A percentile compares a stretch with the other conserved stretches of the same genome.
Evolutionary conservation across 1,140 invertebrate species (phyloP).

Genomic region (Tetramorium parvispinum): DNA sequence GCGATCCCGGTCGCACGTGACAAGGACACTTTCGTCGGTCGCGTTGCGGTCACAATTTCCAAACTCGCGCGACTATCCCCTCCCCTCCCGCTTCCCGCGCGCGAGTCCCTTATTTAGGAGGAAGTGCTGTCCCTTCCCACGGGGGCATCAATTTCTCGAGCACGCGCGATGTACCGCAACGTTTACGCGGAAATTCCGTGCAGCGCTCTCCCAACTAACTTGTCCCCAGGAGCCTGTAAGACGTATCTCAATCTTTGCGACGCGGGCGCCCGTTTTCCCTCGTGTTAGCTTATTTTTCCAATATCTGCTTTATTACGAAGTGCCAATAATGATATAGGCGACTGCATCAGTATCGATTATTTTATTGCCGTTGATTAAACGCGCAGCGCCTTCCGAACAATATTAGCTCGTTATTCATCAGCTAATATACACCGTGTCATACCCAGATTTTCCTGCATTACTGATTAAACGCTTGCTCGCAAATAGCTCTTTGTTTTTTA

Average conservation of each 20-base stretch:
- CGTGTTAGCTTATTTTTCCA: conserved; percentile 37
- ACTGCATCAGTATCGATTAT: conserved; percentile 43
- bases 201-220: conserved; percentile 74
- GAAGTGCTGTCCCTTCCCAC: conserved; percentile 62
- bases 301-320: conserved; percentile 50
- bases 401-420: conserved; percentile 44
- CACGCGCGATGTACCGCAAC: conserved; percentile 75
- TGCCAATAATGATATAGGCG: conserved; percentile 49
- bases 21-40: conserved; percentile 64
- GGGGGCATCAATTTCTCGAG: conserved; percentile 82
- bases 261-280: background rate
- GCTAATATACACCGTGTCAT: background rate
- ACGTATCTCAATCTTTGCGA: conserved; percentile 62
- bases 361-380: conserved; percentile 54
- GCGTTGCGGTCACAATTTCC: conserved; percentile 70
- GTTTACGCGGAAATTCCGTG: conserved; percentile 78
- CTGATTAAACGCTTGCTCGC: conserved; percentile 23
- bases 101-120: conserved; percentile 77
- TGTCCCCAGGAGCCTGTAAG: conserved; percentile 71
- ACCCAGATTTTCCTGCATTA: conserved; percentile 35
- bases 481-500: background rate
- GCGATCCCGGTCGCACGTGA: conserved; percentile 70
- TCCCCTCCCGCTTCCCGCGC: background rate
- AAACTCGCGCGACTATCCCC: conserved; percentile 62
- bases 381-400: conserved; percentile 38